Conservation (phyloP, 1,140 invertebrate genomes). For the Matsumurasca onukii region DNA sequence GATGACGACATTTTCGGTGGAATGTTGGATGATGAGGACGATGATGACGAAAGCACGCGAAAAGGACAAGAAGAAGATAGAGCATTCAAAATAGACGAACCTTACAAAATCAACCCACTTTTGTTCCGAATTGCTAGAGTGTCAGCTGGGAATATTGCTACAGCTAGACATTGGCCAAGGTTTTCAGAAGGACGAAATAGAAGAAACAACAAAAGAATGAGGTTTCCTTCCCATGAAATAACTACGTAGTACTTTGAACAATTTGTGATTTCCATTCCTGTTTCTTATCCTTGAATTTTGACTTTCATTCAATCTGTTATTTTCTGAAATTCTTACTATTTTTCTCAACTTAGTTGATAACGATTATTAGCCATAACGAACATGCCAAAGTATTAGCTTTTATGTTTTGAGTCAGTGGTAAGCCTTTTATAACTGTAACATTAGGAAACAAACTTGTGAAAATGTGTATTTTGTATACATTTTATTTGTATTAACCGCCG, state of each 20-base stretch:
- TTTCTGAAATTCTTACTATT: too few relatives aligned
- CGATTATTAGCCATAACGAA: constrained; percentile 9
- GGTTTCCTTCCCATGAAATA: constrained; percentile 13
- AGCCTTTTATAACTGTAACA: constrained; percentile 15
- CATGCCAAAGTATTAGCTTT: constrained; percentile 13
- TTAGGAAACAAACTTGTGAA: too few relatives aligned
- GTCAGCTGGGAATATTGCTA: not conserved
- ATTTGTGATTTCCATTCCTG: too few relatives aligned
- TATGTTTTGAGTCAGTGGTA: constrained; percentile 3
- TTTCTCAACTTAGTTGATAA: too few relatives aligned
- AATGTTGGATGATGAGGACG: constrained; percentile 18
- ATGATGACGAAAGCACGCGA: constrained; percentile 33
- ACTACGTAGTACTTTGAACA: not conserved
- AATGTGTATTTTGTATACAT: not conserved
- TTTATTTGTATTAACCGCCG: not conserved
- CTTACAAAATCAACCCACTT: constrained; percentile 13
- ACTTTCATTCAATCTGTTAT: too few relatives aligned
- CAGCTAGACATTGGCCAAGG: constrained; percentile 10
- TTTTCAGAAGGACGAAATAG: constrained; percentile 8
- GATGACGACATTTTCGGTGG: constrained; percentile 34
- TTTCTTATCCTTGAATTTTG: too few relatives aligned
- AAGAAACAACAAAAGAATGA: constrained; percentile 23
- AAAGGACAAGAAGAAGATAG: constrained; percentile 30
- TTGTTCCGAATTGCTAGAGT: constrained; percentile 6
- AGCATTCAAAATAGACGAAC: not conserved